These are phyloP conservation scores for Cyprinodon brontotheroides DNA, from an alignment of 2,113 vertebrate species.

Conservation along the genomic window DNA sequence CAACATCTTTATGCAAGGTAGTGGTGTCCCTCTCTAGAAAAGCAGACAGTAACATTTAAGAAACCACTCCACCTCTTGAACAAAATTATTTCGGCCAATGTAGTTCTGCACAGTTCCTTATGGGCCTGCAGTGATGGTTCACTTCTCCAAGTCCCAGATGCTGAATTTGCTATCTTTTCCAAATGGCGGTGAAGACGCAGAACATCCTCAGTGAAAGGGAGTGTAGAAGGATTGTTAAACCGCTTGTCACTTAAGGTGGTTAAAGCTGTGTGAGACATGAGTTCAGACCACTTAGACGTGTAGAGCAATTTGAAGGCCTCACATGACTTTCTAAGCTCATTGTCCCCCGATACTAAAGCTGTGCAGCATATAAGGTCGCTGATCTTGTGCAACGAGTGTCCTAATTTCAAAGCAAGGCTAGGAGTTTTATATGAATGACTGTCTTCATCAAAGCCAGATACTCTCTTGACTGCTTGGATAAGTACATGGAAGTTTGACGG, in stretches of 20 bases:
- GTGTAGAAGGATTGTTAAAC: constrained; percentile 9
- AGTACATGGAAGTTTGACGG: not conserved
- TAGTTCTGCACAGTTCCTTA: not conserved
- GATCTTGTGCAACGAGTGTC: constrained; percentile 27
- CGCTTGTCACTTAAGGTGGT: constrained; percentile 18
- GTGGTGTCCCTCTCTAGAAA: not conserved
- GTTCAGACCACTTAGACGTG: not conserved
- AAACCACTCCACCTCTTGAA: constrained; percentile 1
- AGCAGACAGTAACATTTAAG: not conserved
- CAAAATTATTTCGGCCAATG: not conserved
- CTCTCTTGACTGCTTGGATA: constrained; percentile 2
- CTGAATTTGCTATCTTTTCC: constrained; percentile 13
- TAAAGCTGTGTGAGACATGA: constrained; percentile 29
- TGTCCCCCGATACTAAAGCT: not conserved
- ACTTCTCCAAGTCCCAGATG: constrained; percentile 1
- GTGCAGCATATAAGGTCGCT: constrained; percentile 41
- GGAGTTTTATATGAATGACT: not conserved
- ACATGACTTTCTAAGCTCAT: not conserved
- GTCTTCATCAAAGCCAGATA: not conserved
- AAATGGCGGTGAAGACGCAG: constrained; percentile 10
- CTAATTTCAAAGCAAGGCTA: constrained; percentile 7
- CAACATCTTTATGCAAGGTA: not conserved
- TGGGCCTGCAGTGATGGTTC: not conserved
- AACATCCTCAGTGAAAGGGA: constrained; percentile 41
- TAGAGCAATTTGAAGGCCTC: not conserved